Conservation (phyloP, 2,797 vertebrate genomes). For the Leptoclinus maculatus region DNA sequence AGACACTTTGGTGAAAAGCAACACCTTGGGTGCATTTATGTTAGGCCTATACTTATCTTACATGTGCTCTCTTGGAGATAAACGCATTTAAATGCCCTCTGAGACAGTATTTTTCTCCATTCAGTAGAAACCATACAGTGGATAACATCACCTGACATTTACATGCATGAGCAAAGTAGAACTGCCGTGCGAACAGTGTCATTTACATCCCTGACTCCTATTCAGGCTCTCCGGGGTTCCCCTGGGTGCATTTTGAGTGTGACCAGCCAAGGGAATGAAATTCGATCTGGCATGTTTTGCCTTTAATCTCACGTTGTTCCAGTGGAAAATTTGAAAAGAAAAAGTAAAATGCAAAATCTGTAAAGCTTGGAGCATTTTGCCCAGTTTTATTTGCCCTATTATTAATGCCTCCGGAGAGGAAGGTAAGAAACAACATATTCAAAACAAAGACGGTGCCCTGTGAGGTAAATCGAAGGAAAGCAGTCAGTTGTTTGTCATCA, state of each 20-base stretch:
- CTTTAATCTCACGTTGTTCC: slow-evolving; percentile 62
- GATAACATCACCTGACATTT: slow-evolving; percentile 82
- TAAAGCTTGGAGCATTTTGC: slow-evolving; percentile 33
- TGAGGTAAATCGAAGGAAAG: slow-evolving; percentile 72
- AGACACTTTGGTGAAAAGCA: slow-evolving; percentile 3
- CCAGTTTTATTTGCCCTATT: slow-evolving; percentile 33
- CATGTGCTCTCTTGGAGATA: slow-evolving; percentile 9
- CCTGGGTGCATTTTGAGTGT: slow-evolving; percentile 65
- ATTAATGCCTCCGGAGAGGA: slow-evolving; percentile 36
- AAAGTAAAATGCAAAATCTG: slow-evolving; percentile 44
- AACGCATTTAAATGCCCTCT: slow-evolving; percentile 28
- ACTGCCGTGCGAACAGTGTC: slow-evolving; percentile 64
- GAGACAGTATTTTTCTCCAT: slow-evolving; percentile 22
- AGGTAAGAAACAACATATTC: slow-evolving; percentile 54
- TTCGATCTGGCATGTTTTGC: slow-evolving; percentile 49
- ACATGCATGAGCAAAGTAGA: slow-evolving; percentile 71
- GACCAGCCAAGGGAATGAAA: slow-evolving; percentile 55
- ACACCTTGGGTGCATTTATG: slow-evolving; percentile 5
- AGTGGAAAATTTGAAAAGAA: slow-evolving; percentile 30
- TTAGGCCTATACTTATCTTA: slow-evolving; percentile 19
- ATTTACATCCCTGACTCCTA: slow-evolving; percentile 68
- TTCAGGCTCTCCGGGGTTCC: slow-evolving; percentile 50
- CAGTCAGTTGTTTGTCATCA: slow-evolving; percentile 79
- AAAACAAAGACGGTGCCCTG: slow-evolving; percentile 62
- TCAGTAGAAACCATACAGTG: slow-evolving; percentile 52